Percentiles rank a stretch among this genome's conserved stretches.
Conservation (phyloP, 2,888 invertebrate species). For the Zaprionus obscuricornis region DNA sequence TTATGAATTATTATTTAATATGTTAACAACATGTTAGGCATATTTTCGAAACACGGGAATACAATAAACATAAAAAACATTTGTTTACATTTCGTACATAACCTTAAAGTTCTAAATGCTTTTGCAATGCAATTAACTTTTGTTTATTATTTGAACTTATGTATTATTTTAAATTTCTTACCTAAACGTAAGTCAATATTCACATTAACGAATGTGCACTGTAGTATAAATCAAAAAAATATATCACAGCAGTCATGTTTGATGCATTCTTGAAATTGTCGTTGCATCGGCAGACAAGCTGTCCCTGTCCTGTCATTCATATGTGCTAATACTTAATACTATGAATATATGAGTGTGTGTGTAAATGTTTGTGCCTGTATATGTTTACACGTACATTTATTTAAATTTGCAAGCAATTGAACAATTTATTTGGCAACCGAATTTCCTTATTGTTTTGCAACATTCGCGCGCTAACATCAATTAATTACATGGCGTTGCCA, state of each 20-base stretch:
- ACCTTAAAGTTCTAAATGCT: too few relatives aligned
- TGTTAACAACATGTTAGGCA: constrained; percentile 6
- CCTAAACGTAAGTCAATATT: too few relatives aligned
- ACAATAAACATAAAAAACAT: constrained; percentile 28
- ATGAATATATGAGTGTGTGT: neutral
- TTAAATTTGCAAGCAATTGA: too few relatives aligned
- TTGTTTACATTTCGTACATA: constrained; percentile 41
- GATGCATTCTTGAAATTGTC: constrained; percentile 33
- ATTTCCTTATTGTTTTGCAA: constrained; percentile 50
- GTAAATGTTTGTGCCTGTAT: too few relatives aligned
- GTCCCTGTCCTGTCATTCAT: constrained; percentile 62
- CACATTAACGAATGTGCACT: too few relatives aligned
- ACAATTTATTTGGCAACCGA: constrained; percentile 1
- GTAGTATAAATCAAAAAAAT: too few relatives aligned
- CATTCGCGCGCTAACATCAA: constrained; percentile 16
- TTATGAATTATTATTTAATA: constrained; percentile 36
- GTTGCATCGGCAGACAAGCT: constrained; percentile 58
- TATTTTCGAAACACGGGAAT: constrained; percentile 9
- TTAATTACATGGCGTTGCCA: constrained; percentile 30
- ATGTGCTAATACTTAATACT: constrained; percentile 1
- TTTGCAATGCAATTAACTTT: too few relatives aligned
- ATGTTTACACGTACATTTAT: constrained; percentile 2
- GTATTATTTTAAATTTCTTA: too few relatives aligned
- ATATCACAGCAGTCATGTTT: constrained; percentile 14
- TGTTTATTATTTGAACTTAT: too few relatives aligned